Conservation (phyloP, 2,797 vertebrate genomes). For the Gadopsis marmoratus region DNA sequence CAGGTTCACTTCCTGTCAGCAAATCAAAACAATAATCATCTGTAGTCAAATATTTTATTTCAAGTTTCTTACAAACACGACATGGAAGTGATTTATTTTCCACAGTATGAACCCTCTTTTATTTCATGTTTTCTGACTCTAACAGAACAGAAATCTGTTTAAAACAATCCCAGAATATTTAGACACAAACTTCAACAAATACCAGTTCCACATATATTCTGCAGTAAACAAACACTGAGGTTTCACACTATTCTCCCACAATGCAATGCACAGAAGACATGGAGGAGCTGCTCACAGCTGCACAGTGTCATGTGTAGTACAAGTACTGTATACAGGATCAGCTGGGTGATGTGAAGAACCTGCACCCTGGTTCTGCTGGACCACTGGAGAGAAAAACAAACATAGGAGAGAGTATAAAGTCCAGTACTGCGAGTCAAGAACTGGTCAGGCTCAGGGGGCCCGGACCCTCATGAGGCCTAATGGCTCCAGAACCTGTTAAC, state of each 20-base stretch:
- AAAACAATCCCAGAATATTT: neutral
- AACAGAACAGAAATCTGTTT: neutral
- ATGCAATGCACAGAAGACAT: neutral
- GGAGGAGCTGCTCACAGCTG: neutral
- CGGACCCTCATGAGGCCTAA: neutral
- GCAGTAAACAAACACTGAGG: too few relatives aligned
- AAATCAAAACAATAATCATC: neutral
- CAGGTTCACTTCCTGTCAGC: neutral
- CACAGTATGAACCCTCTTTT: neutral
- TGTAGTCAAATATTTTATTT: conserved; percentile 8
- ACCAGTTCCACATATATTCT: too few relatives aligned
- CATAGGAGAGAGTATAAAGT: neutral
- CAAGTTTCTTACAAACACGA: neutral
- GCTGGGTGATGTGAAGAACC: conserved; percentile 82
- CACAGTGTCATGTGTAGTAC: neutral
- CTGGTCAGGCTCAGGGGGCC: neutral
- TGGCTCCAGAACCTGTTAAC: neutral
- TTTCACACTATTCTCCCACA: neutral
- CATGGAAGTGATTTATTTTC: neutral
- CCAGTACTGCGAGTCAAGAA: neutral
- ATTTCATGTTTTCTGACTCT: neutral
- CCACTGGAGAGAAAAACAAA: conserved; percentile 45
- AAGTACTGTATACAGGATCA: conserved; percentile 39
- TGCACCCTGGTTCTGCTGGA: conserved; percentile 60
- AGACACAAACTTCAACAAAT: neutral